Conservation (phyloP, 2,113 vertebrate genomes). For the Scalopus aquaticus region DNA sequence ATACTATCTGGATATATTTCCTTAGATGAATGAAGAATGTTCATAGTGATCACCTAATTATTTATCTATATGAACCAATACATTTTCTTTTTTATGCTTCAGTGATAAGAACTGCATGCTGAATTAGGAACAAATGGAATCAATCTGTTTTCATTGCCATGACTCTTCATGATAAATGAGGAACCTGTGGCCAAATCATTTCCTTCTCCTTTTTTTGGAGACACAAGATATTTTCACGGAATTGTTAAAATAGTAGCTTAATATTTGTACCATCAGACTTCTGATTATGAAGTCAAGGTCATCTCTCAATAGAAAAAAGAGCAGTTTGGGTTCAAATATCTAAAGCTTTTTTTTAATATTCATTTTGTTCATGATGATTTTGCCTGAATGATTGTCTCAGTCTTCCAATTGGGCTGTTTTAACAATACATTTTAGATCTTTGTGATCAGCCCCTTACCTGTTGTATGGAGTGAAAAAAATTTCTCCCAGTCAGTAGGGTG, state of each 20-base stretch:
- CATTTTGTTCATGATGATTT: not conserved
- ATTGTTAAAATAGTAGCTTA: not conserved
- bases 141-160: not conserved
- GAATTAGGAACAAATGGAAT: not conserved
- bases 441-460: no score
- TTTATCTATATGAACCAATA: not conserved
- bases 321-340: not conserved
- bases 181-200: not conserved
- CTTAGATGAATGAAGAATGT: not conserved
- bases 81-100: conserved; percentile 31
- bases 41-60: not conserved
- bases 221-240: not conserved
- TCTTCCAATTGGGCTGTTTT: not conserved
- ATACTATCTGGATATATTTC: not conserved
- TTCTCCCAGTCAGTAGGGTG: no score
- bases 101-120: not conserved
- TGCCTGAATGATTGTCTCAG: not conserved
- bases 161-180: not conserved
- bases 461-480: no score
- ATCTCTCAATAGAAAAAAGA: not conserved
- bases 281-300: not conserved
- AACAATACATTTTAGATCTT: no score
- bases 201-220: not conserved
- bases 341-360: not conserved
- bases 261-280: not conserved